phyloP scores from a whole-genome alignment of 2,888 invertebrate species.

The Cantharis lateralis region DNA sequence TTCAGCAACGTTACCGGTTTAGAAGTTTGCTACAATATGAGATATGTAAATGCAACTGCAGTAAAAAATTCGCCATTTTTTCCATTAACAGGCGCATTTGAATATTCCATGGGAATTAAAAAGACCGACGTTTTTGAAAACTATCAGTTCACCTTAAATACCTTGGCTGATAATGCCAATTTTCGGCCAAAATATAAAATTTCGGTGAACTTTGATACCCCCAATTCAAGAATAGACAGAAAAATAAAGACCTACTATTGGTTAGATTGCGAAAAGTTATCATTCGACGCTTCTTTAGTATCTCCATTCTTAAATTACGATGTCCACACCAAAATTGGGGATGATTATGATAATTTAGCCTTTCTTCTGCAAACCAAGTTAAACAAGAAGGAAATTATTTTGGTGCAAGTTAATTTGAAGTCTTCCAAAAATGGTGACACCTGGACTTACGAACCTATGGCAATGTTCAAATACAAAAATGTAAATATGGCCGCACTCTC shows the following conservation, averaged over 20 bases:
- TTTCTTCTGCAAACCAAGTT: slow-evolving; percentile 32
- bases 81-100: slow-evolving; percentile 37
- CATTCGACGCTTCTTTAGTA: slow-evolving; percentile 27
- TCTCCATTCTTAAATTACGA: slow-evolving; percentile 35
- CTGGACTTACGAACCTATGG: slow-evolving; percentile 31
- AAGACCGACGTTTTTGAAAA: slow-evolving; percentile 37
- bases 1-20: slow-evolving; percentile 35
- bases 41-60: slow-evolving; percentile 36
- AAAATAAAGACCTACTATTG: slow-evolving; percentile 31
- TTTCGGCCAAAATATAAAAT: slow-evolving; percentile 27
- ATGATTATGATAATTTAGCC: slow-evolving; percentile 29
- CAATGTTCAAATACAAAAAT: slow-evolving; percentile 31
- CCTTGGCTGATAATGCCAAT: slow-evolving; percentile 17
- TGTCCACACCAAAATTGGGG: slow-evolving; percentile 26
- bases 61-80: slow-evolving; percentile 31
- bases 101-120: slow-evolving; percentile 32
- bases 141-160: slow-evolving; percentile 33
- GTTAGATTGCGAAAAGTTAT: slow-evolving; percentile 30
- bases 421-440: slow-evolving; percentile 1
- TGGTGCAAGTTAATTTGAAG: slow-evolving; percentile 19
- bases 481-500: slow-evolving; percentile 29
- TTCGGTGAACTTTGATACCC: slow-evolving; percentile 34
- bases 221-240: slow-evolving; percentile 34
- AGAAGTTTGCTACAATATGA: slow-evolving; percentile 33
- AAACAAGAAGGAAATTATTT: slow-evolving; percentile 31